Conservation (phyloP, 1,140 invertebrate species). For the Drosophila miranda region DNA sequence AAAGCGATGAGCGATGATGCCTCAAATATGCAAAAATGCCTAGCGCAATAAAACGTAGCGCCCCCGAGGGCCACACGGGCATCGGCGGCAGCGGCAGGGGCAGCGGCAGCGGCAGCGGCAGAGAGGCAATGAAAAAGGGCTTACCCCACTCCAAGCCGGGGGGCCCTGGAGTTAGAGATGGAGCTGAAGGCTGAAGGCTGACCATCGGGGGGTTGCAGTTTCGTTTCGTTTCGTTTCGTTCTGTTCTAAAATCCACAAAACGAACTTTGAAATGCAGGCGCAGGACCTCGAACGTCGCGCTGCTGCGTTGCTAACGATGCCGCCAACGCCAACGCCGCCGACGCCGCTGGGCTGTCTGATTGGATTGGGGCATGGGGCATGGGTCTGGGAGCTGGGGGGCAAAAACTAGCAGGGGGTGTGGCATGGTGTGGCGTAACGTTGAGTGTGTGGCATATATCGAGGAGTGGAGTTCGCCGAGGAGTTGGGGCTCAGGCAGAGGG, state of each 20-base stretch:
- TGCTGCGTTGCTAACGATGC: constrained; percentile 70
- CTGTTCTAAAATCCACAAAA: constrained; percentile 41
- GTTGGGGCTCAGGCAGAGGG: constrained; percentile 54
- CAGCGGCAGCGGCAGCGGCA: not conserved
- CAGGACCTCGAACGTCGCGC: constrained; percentile 31
- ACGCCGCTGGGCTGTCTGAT: constrained; percentile 45
- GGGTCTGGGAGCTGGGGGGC: not conserved
- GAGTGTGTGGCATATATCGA: constrained; percentile 16
- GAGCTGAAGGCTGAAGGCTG: constrained; percentile 24
- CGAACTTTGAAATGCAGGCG: constrained; percentile 71
- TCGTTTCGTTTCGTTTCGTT: not conserved
- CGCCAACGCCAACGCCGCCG: constrained; percentile 18
- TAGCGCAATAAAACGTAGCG: constrained; percentile 74
- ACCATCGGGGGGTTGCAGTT: constrained; percentile 46
- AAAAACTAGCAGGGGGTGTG: not conserved
- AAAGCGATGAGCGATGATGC: constrained; percentile 81
- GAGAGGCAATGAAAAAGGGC: constrained; percentile 74
- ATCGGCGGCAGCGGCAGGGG: not conserved
- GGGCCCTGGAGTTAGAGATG: not conserved
- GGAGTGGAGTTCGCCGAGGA: constrained; percentile 9
- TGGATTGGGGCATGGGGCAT: constrained; percentile 39
- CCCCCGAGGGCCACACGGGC: constrained; percentile 25
- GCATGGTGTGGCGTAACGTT: not conserved
- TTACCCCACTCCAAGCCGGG: constrained; percentile 38
- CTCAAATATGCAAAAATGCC: constrained; percentile 81